These are phyloP conservation scores for Phataginus tricuspis DNA, from an alignment of 2,797 vertebrate genomes.

Conservation along the genomic window DNA sequence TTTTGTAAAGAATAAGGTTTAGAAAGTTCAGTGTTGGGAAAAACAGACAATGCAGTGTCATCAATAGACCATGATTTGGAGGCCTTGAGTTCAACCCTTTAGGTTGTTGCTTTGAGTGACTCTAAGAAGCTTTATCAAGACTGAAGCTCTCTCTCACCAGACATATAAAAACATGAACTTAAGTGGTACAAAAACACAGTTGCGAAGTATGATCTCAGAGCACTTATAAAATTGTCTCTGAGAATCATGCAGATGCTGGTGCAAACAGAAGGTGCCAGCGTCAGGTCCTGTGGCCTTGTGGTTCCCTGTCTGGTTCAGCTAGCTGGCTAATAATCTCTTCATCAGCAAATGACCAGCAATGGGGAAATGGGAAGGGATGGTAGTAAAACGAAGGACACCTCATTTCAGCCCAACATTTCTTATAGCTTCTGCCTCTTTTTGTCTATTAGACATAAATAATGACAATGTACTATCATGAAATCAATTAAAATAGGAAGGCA, in stretches of 20 bases:
- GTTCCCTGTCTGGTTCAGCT: neutral
- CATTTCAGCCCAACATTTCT: neutral
- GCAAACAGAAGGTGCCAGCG: neutral
- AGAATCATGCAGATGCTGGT: neutral
- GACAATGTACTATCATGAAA: neutral
- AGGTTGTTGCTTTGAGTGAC: neutral
- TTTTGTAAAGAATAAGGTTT: neutral
- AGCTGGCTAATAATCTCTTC: neutral
- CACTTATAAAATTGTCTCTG: neutral
- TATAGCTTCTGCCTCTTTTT: neutral
- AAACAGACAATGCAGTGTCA: neutral
- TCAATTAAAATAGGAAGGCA: neutral
- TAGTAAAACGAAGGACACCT: neutral
- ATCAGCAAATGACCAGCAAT: conserved; percentile 15
- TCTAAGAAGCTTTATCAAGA: neutral
- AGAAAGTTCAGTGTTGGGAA: neutral
- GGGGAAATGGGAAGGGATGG: neutral
- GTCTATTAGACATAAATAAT: neutral
- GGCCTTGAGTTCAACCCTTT: neutral
- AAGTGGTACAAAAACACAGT: neutral
- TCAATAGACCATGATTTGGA: neutral
- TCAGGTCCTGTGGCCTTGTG: neutral
- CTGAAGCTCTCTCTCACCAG: neutral
- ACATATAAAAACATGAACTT: neutral
- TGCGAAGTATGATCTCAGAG: neutral